Evolutionary conservation across 2,888 invertebrate species (phyloP), one percentile per base, ranked within the genome.

Genomic region (Bellardia pandia): DNA sequence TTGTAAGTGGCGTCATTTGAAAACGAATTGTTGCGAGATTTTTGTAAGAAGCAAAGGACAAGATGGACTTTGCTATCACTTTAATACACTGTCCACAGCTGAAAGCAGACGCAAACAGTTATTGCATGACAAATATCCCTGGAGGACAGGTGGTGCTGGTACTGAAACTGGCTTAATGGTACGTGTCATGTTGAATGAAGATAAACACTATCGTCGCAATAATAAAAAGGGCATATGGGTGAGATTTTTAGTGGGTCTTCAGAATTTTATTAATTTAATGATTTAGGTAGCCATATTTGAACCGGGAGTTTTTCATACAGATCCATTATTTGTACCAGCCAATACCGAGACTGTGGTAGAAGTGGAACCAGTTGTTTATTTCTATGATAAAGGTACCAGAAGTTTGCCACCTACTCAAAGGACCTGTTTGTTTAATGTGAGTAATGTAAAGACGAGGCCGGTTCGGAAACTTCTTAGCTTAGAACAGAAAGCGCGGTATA

Each of bases 11-110:
- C 92, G 94, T 2, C 92, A 93, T 86, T 87, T 89, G 62, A 76
- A 90, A 13, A 89, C 93, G 56, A 90, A 94, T 40, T 95, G 94
- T 87, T 94, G 94, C 88, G 92, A 93, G 13, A 91, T 94, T 45
- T 94, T 95, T 86, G 92, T 93, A 7, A 90, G 91, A 62, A 93
- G 94, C 51, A 93, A 91, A 85, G 94, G 94, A 42, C 94, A 94
- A 87, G 92, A 92, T 81, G 94, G 94, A 0, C 89, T 94, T 11
- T 94, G 94, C 84, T 94, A 93, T 91, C 90, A 94, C 0, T 94
- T 94, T 89, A 94, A 94, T 90, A 93, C 94, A 0, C 90, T 93
- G 13, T 91, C 93, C 58, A 91, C 91, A 2, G 90, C 86, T 0
- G 91, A 90, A 11, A 91, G 91, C 2, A 89, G 87, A 23, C 89